Base-by-base conservation (phyloP, 2,113 vertebrate species). In the Solea solea region DNA sequence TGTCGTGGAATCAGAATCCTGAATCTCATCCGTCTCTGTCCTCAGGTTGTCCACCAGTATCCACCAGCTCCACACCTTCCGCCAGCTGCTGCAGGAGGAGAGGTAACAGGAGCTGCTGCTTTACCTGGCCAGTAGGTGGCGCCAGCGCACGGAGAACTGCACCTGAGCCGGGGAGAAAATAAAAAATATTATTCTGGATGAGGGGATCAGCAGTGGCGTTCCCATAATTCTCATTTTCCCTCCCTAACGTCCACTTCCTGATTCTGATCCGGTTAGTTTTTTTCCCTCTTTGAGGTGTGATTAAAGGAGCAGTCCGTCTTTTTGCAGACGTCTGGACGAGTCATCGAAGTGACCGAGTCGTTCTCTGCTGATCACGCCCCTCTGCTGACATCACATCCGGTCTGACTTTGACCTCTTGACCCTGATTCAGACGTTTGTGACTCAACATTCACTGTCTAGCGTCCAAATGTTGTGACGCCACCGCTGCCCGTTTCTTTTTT, bases 21-120 rank as follows among this genome's bases (percentile, higher is more conserved):
- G 21, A 21, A 21, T 21, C 21, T 21, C 21, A 21, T 72, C 49
- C 74, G 46, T 52, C 64, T 13, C 45, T 41, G 40, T 41, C 57
- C 76, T 0, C 83, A 99, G 97, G 83, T 94, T 99, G 86, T 97
- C 97, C 80, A 97, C 96, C 51, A 99, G 97, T 83, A 96, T 98
- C 80, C 94, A 93, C 74, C 96, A 98, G 72, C 89, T 99, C 64
- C 95, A 98, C 89, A 94, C 91, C 78, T 98, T 98, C 92, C 96
- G 97, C 89, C 79, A 91, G 61, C 93, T 98, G 86, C 52, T 98
- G 76, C 93, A 95, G 57, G 93, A 95, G 48, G 93, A 86, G 2
- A 98, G 96, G 96, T 98, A 96, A 96, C 95, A 87, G 92, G 6
- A 78, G 50, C 39, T 2, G 72, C 86, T 42, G 72, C 10, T 64